These are phyloP conservation scores for Acanthaster planci DNA, from an alignment of 35 echinoderm and acorn worm species.

Conservation along the genomic window DNA sequence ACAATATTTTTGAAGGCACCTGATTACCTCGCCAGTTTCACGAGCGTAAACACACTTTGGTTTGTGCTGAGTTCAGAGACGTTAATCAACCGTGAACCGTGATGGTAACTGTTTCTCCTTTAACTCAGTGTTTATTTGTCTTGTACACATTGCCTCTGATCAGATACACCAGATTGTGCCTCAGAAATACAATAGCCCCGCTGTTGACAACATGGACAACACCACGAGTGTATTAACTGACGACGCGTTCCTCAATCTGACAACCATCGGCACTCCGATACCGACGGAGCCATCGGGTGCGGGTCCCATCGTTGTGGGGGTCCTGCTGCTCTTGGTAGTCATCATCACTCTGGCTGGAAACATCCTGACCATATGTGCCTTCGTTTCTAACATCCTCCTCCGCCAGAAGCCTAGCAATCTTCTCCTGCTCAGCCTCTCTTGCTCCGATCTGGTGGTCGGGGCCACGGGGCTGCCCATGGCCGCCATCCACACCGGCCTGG, in stretches of 20 bases:
- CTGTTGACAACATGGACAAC: not conserved
- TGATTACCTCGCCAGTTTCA: too few relatives aligned
- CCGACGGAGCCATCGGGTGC: not conserved
- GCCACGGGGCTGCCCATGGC: not conserved
- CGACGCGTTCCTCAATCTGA: not conserved
- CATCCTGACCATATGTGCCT: conserved; percentile 17
- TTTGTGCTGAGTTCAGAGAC: too few relatives aligned
- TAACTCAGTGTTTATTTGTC: too few relatives aligned
- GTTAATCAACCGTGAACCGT: too few relatives aligned
- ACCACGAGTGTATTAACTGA: not conserved
- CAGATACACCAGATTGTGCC: too few relatives aligned
- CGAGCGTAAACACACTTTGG: too few relatives aligned
- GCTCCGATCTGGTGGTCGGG: conserved; percentile 18
- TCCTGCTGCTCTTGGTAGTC: not conserved
- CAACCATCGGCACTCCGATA: not conserved
- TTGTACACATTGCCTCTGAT: too few relatives aligned
- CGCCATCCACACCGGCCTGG: conserved; percentile 11
- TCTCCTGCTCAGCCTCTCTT: conserved; percentile 32
- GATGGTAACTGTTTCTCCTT: too few relatives aligned
- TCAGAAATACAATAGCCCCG: too few relatives aligned
- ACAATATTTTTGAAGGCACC: too few relatives aligned
- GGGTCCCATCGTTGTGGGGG: not conserved
- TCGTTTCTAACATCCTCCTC: not conserved
- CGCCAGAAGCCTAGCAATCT: conserved; percentile 35
- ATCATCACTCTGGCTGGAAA: not conserved